A percentile compares a stretch with the other conserved stretches of the same genome.
Evolutionary conservation across 1,140 invertebrate genomes (phyloP).

Genomic region (Drosophila orosa): DNA sequence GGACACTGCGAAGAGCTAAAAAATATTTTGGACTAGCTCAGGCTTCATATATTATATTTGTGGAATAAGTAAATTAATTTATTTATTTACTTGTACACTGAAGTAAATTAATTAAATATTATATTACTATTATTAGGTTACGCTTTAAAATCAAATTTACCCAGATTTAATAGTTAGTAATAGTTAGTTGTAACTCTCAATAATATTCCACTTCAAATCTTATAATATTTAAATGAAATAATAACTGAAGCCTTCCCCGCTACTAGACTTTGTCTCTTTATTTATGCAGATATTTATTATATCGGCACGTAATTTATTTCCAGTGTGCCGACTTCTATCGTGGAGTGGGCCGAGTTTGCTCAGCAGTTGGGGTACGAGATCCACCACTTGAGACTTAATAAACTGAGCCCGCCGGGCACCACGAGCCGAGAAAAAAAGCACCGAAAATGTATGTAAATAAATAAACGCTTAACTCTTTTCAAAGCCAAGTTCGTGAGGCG

Average conservation of each 20-base stretch:
- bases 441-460: conserved; percentile 73
- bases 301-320: not conserved
- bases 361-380: conserved; percentile 10
- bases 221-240: not conserved
- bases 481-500: conserved; percentile 66
- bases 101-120: not conserved
- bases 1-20: conserved; percentile 9
- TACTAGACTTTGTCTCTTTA: too few species aligned
- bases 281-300: not conserved
- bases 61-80: too few species aligned
- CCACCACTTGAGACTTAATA: conserved; percentile 78
- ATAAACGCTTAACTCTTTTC: conserved; percentile 80
- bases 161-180: not conserved
- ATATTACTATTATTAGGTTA: too few species aligned
- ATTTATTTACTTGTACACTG: too few species aligned
- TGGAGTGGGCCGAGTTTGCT: conserved; percentile 13
- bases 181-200: not conserved
- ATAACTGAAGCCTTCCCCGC: not conserved
- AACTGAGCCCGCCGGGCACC: conserved; percentile 61
- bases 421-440: conserved; percentile 30
- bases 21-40: too few species aligned
- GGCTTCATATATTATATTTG: too few species aligned
- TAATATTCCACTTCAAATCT: not conserved
- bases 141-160: too few species aligned
- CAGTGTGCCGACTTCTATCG: not conserved